These are phyloP conservation scores for Protobothrops flavoviridis DNA, from an alignment of 2,113 vertebrate genomes.

Conservation along the genomic window DNA sequence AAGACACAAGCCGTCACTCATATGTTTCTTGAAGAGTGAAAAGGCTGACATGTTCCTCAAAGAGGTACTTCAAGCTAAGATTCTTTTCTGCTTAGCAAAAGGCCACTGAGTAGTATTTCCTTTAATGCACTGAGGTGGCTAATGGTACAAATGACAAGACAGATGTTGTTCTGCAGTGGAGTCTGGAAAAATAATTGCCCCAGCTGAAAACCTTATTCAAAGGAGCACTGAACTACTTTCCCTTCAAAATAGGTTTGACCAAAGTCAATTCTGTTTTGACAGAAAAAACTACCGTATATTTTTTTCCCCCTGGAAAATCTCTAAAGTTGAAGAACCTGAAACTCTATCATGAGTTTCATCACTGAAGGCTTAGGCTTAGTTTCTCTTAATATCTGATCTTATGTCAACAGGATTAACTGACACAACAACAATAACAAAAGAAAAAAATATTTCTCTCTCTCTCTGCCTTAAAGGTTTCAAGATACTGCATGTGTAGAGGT, in stretches of 20 bases:
- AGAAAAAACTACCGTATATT: background rate
- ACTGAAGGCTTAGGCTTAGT: background rate
- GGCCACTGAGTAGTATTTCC: background rate
- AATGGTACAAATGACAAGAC: background rate
- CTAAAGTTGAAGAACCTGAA: background rate
- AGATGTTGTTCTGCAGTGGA: background rate
- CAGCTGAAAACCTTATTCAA: background rate
- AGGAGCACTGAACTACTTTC: background rate
- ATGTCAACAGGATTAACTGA: background rate
- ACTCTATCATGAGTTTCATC: background rate
- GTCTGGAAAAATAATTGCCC: background rate
- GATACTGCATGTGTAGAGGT: background rate
- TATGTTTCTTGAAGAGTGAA: background rate
- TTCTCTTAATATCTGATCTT: background rate
- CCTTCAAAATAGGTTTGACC: background rate
- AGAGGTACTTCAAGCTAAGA: background rate
- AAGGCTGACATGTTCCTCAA: background rate
- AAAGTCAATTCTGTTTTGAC: background rate
- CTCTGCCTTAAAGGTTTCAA: background rate
- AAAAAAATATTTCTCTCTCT: background rate
- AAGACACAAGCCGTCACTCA: background rate
- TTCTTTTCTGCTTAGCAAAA: background rate
- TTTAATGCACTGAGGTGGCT: background rate
- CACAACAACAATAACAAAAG: background rate
- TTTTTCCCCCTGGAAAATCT: background rate